Evolutionary conservation across 64 coral and sea anemone genomes (phyloP).

Genomic region (Dendronephthya gigantea): DNA sequence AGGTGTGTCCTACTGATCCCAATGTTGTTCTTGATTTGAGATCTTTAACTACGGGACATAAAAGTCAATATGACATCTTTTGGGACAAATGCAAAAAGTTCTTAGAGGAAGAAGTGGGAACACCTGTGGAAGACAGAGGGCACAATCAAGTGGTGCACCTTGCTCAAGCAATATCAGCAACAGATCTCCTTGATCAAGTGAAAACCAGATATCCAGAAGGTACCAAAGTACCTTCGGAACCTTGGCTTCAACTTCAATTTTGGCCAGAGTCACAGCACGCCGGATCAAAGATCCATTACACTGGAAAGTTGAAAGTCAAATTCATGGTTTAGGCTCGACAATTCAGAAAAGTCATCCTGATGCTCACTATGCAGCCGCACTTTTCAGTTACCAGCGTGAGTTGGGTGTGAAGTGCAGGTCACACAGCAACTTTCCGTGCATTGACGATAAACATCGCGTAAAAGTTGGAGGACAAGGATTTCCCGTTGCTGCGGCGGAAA

Average conservation of each 20-base stretch:
- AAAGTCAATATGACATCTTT: not conserved
- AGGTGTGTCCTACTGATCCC: not conserved
- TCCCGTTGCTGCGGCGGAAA: constrained; percentile 31
- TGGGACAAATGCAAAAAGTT: too few species aligned
- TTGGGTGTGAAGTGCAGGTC: constrained; percentile 21
- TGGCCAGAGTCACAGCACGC: not conserved
- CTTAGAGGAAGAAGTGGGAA: too few species aligned
- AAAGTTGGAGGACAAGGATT: constrained; percentile 31
- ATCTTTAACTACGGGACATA: not conserved
- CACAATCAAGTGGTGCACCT: too few species aligned
- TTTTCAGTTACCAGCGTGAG: constrained; percentile 35
- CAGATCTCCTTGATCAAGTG: too few species aligned
- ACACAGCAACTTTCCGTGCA: not conserved
- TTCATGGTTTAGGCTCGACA: constrained; percentile 3
- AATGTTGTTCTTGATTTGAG: not conserved
- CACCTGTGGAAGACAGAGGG: too few species aligned
- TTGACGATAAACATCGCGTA: constrained; percentile 39
- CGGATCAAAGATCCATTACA: not conserved
- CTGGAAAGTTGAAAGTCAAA: not conserved
- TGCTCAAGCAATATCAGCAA: too few species aligned
- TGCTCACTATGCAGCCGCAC: constrained; percentile 27
- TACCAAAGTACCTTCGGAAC: not conserved
- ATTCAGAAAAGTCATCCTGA: constrained; percentile 32
- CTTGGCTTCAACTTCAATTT: not conserved
- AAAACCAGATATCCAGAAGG: too few species aligned